phyloP scores from a whole-genome alignment of 2,888 invertebrate species.

The Drosophila stalkeri region DNA sequence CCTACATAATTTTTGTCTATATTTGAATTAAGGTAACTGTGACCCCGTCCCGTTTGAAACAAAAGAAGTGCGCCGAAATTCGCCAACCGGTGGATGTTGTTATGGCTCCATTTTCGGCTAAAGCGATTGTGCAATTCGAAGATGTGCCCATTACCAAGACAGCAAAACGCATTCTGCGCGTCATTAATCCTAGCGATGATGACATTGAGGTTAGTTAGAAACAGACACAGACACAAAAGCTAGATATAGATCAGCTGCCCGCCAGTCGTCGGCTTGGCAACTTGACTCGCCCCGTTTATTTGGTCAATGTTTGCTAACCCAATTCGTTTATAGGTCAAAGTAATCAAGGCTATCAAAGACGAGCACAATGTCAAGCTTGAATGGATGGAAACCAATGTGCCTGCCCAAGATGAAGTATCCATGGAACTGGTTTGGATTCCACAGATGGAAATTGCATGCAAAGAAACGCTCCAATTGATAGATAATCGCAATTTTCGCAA shows the following conservation, averaged over 20 bases:
- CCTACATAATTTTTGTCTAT: constrained; percentile 3
- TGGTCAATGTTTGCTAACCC: constrained; percentile 56
- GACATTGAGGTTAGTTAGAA: constrained; percentile 84
- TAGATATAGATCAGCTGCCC: constrained; percentile 37
- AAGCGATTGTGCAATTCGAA: constrained; percentile 89
- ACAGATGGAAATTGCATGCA: constrained; percentile 86
- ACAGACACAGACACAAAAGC: background rate
- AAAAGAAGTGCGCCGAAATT: constrained; percentile 83
- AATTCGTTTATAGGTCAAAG: constrained; percentile 84
- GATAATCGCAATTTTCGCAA: constrained; percentile 88
- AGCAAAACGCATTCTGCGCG: constrained; percentile 86
- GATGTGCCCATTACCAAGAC: constrained; percentile 87
- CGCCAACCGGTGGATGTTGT: constrained; percentile 85
- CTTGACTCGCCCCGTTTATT: constrained; percentile 45
- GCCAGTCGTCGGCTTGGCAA: constrained; percentile 51
- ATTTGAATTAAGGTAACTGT: constrained; percentile 74
- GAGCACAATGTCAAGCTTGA: constrained; percentile 87
- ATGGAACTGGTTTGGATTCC: constrained; percentile 89
- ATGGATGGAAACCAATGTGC: constrained; percentile 86
- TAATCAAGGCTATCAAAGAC: constrained; percentile 86
- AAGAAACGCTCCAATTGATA: constrained; percentile 88
- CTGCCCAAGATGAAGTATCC: constrained; percentile 86
- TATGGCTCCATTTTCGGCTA: constrained; percentile 89
- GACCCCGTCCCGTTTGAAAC: constrained; percentile 83
- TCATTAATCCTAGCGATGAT: constrained; percentile 87